Conservation (phyloP, 2,797 vertebrate species). For the Dallia pectoralis region DNA sequence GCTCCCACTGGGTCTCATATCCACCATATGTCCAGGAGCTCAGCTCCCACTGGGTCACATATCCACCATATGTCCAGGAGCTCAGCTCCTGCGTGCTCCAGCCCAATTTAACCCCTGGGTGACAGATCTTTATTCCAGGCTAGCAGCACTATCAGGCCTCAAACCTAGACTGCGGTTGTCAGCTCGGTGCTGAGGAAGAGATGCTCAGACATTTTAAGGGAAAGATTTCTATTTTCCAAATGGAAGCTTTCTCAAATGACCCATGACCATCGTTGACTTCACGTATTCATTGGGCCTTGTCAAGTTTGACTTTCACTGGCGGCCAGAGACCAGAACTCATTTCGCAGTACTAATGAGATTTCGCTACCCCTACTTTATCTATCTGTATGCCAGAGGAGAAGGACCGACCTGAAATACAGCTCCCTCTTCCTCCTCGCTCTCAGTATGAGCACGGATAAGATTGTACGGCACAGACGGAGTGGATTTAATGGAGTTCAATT, state of each 20-base stretch:
- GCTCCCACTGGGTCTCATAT: too few relatives aligned
- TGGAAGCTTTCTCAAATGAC: not conserved
- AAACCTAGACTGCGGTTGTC: too few relatives aligned
- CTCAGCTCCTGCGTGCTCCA: too few relatives aligned
- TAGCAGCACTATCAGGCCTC: too few relatives aligned
- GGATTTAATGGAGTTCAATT: slow-evolving; percentile 11
- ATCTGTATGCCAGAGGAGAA: slow-evolving; percentile 25
- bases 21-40: too few relatives aligned
- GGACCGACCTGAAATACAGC: slow-evolving; percentile 26
- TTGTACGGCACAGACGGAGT: slow-evolving; percentile 17
- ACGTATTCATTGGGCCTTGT: not conserved
- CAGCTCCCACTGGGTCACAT: too few relatives aligned
- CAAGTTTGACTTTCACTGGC: slow-evolving; percentile 19
- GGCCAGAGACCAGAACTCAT: slow-evolving; percentile 9
- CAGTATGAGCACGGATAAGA: slow-evolving; percentile 20
- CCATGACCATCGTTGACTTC: slow-evolving; percentile 5
- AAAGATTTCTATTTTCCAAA: not conserved
- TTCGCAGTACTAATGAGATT: slow-evolving; percentile 18
- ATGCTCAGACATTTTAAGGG: not conserved
- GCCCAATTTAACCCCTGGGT: too few relatives aligned
- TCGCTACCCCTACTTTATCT: slow-evolving; percentile 12
- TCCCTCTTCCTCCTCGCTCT: slow-evolving; percentile 28
- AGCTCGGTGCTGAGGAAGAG: too few relatives aligned
- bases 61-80: too few relatives aligned
- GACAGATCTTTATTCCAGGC: too few relatives aligned